phyloP scores from a whole-genome alignment of 2,888 invertebrate genomes.

The Agrochola litura region DNA sequence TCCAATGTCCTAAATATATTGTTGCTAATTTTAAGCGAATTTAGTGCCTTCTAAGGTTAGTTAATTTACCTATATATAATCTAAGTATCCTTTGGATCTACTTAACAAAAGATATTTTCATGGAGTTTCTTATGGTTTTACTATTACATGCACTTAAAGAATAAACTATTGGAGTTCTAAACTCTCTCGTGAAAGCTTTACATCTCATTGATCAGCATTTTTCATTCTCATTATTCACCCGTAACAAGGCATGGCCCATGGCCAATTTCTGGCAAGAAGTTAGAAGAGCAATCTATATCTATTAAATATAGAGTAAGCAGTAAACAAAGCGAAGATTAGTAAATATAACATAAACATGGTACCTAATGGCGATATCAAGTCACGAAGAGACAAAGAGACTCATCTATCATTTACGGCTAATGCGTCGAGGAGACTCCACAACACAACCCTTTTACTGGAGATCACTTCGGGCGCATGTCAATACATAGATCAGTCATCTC shows the following conservation, averaged over 20 bases:
- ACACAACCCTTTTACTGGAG: conserved; percentile 84
- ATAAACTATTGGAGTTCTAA: background rate
- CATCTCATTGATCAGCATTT: background rate
- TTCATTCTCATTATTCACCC: background rate
- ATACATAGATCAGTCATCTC: conserved; percentile 73
- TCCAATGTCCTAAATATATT: background rate
- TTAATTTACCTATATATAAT: background rate
- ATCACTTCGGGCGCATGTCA: conserved; percentile 67
- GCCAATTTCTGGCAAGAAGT: conserved; percentile 13
- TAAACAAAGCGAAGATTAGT: conserved; percentile 43
- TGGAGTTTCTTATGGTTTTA: conserved; percentile 8
- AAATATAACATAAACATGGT: conserved; percentile 56
- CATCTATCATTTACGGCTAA: conserved; percentile 87
- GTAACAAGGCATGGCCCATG: background rate
- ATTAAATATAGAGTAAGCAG: conserved; percentile 32
- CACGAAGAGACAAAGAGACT: conserved; percentile 72
- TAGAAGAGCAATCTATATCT: conserved; percentile 18
- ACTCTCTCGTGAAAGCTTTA: background rate
- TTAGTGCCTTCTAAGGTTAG: background rate
- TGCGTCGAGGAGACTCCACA: conserved; percentile 79
- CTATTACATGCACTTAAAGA: background rate
- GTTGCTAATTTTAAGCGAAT: background rate
- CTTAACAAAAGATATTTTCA: background rate
- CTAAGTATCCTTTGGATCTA: too few relatives aligned
- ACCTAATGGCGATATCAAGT: conserved; percentile 79